Evolutionary conservation across 64 coral and sea anemone species (phyloP), one percentile per base, ranked within the genome.

Genomic region (Stichodactyla mertensii): DNA sequence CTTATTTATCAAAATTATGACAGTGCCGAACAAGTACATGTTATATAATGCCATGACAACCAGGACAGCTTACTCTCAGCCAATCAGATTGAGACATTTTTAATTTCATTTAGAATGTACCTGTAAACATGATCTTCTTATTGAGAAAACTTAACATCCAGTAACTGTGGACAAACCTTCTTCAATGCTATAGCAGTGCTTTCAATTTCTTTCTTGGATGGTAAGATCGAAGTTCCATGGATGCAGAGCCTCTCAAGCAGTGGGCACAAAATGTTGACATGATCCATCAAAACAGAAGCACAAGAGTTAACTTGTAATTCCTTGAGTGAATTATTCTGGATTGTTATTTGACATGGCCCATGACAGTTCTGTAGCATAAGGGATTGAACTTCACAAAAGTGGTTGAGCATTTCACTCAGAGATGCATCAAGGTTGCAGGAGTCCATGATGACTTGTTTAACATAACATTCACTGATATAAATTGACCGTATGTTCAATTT

Each of bases 371-470:
- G 61, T 20, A 93, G 82, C 6, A 80, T 90, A 58, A 96, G 85
- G 77, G 79, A 84, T 77, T 96, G 59, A 16, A 93, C 16, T 13
- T 54, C 24, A 57, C 80, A 77, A 67, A 84, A 96, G n/a, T 84
- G 71, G 14, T 61, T 52, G 4, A 96, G 77, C n/a, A 93, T 69
- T 1, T 92, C 71, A 52, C 81, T 67, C 61, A 96, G 18, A 2
- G 69, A 31, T 19, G 71, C 85, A 81, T 93, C 94, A 56, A 96
- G 88, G 71, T 96, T 96, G 27, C 94, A 96, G 18, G 66, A 82
- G 24, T 96, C 91, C 84, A 96, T 71, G 23, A 86, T 80, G 55
- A 90, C 82, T 54, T 90, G 91, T 58, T 80, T 74, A 54, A 93
- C 69, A 70, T 88, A 85, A 64, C 91, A 93, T 20, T 61, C 85